Evolutionary conservation across 2,888 invertebrate species (phyloP).

Genomic region (Lampropteryx suffumata): DNA sequence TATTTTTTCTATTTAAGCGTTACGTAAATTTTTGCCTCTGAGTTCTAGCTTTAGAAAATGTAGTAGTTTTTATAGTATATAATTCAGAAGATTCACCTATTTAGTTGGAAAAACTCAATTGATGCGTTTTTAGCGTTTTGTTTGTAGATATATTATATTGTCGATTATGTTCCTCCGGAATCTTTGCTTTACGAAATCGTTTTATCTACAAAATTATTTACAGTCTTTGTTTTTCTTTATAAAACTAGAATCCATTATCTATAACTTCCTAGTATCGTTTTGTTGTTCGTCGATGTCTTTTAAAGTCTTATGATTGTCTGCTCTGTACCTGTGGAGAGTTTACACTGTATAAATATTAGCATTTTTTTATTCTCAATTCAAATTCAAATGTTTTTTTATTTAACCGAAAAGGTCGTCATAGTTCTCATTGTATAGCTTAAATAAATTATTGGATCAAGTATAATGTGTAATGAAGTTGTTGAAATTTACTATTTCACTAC

Average conservation of each 20-base stretch:
- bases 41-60: no score
- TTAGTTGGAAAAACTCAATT: slow-evolving; percentile 20
- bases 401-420: no score
- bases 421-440: no score
- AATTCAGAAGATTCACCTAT: background rate
- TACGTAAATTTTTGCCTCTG: no score
- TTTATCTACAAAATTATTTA: slow-evolving; percentile 64
- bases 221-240: slow-evolving; percentile 67
- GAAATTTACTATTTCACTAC: no score
- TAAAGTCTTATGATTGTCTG: slow-evolving; percentile 52
- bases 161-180: slow-evolving; percentile 77
- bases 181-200: slow-evolving; percentile 55
- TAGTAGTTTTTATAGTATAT: no score
- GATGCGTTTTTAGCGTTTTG: slow-evolving; percentile 16
- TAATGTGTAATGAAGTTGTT: no score
- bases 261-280: slow-evolving; percentile 66
- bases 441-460: no score
- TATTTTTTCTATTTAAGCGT: no score
- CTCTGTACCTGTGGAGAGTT: slow-evolving; percentile 58
- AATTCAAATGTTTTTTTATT: no score
- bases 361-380: no score
- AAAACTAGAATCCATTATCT: slow-evolving; percentile 47
- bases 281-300: slow-evolving; percentile 56
- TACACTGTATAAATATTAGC: no score
- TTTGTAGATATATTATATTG: slow-evolving; percentile 54